Base-by-base conservation (phyloP, 92 coral and sea anemone species). In the Umimayanthus kanabou region DNA sequence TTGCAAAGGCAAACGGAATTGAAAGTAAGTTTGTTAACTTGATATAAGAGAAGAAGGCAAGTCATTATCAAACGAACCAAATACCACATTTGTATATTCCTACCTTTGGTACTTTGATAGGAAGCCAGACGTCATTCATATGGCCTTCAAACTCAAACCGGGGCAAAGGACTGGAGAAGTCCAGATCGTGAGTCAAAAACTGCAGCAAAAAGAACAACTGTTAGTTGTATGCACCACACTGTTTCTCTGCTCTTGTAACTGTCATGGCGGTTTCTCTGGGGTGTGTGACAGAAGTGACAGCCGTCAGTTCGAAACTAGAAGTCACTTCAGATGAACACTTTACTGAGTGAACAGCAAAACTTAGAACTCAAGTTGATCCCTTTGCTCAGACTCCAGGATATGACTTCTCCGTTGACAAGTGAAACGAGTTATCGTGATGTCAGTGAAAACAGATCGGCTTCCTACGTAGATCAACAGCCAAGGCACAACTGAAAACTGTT, bases 51-150 rank as follows among this genome's bases (percentile, higher is more conserved):
- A 37, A 74, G 49, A 6, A 74, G 10, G 15, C 79, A 37, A n/a
- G 1, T 30, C 43, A 37, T 11, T 39, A 50, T 9, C 20, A 71
- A 61, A 18, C 25, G 3, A 61, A 61, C n/a, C 25, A 61, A 18
- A 3, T 2, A 61, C 20, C 58, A 43, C 70, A 30, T 18, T 9
- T 1, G 40, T 75, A 50, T 65, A 45, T n/a, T n/a, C 87, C 15
- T 82, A 96, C 98, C 98, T 94, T 94, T n/a, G 97, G 95, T 43
- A 96, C 97, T 23, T 88, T 28, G 4, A 96, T 94, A 40, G 98
- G 98, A 22, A 96, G 94, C 98, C 98, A 96, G 13, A 96, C 97
- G 55, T 94, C 95, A 61, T 92, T 96, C 53, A 96, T 47, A 15
- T 83, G 75, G 0, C 90, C 92, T 85, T 96, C 91, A 80, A 96